Conservation (phyloP, 2,113 vertebrate genomes). For the Sapajus apella region DNA sequence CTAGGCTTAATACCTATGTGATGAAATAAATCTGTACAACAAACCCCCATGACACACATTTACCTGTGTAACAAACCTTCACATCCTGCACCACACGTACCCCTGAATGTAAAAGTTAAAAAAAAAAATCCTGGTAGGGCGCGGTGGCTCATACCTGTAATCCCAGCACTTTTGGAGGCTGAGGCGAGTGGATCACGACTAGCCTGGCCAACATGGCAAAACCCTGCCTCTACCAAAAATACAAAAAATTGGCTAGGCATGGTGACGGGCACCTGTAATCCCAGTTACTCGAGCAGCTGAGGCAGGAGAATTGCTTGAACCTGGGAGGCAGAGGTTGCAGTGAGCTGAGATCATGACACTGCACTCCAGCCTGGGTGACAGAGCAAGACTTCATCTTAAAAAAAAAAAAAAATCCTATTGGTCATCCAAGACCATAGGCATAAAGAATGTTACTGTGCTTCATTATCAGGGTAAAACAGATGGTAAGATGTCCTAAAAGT, state of each 20-base stretch:
- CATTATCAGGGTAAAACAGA: slow-evolving; percentile 36
- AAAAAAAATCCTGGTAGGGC: no score
- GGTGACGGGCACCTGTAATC: background rate
- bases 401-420: background rate
- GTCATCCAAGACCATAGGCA: background rate
- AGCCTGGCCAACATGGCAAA: no score
- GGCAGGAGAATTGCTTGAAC: background rate
- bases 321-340: background rate
- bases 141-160: background rate
- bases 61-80: no score
- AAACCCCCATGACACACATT: no score
- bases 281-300: background rate
- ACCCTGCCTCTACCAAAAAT: no score
- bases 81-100: no score
- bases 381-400: background rate
- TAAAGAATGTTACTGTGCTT: background rate
- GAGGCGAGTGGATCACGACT: background rate
- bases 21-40: no score
- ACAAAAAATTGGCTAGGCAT: no score
- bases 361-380: no score
- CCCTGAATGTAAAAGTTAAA: no score
- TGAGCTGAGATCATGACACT: no score
- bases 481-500: slow-evolving; percentile 19
- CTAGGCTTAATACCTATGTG: no score
- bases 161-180: background rate